Percentiles rank a stretch among this genome's conserved stretches.
phyloP scores from a whole-genome alignment of 2,113 vertebrate species.

The Vulpes lagopus region DNA sequence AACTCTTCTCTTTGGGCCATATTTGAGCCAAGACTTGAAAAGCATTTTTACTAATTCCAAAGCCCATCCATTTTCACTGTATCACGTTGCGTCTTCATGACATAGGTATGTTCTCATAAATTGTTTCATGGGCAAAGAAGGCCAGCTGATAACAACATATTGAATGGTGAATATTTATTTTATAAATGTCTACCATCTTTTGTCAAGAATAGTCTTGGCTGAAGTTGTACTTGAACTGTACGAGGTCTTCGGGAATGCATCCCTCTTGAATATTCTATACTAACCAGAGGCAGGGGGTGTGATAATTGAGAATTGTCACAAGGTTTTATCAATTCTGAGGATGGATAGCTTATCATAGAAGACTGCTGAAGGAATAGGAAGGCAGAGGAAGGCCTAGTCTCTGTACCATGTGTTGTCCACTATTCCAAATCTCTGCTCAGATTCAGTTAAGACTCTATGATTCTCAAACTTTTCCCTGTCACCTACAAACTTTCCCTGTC shows the following conservation, averaged over 20 bases:
- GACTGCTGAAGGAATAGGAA: neutral
- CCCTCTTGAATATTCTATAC: neutral
- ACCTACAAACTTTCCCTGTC: neutral
- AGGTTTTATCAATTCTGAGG: neutral
- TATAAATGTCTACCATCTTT: neutral
- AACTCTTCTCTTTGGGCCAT: neutral
- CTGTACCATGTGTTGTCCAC: rapidly evolving
- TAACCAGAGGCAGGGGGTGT: rapidly evolving
- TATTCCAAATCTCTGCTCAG: neutral
- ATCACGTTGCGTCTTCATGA: neutral
- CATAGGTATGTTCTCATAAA: neutral
- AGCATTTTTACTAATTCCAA: neutral
- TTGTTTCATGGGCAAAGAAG: neutral
- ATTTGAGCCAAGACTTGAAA: neutral
- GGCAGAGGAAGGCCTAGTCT: neutral
- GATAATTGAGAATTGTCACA: neutral
- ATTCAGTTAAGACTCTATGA: neutral
- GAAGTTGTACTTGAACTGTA: neutral
- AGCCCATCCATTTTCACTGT: neutral
- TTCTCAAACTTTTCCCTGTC: neutral
- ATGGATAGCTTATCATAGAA: neutral
- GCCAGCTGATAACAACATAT: neutral
- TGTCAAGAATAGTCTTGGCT: neutral
- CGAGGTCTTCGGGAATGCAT: neutral
- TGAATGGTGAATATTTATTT: neutral